A percentile compares a stretch with the other conserved stretches of the same genome.
Conservation (phyloP, 2,888 invertebrate genomes). For the Tetragnatha montana region DNA sequence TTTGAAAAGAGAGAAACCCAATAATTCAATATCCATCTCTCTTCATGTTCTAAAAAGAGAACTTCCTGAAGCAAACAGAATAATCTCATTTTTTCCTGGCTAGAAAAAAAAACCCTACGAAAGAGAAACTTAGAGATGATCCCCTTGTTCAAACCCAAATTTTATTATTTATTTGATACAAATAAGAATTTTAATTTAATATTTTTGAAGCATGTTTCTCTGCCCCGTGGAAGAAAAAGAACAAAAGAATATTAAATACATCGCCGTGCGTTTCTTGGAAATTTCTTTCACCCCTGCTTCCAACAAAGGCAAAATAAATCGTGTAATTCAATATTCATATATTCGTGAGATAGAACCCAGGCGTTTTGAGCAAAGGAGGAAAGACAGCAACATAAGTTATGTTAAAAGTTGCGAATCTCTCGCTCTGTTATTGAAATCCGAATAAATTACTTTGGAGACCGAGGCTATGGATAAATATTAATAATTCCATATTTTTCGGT, state of each 20-base stretch:
- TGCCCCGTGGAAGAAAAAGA: background rate
- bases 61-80: background rate
- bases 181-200: conserved; percentile 30
- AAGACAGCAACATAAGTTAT: background rate
- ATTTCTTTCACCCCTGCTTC: conserved; percentile 3
- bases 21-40: background rate
- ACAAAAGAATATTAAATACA: background rate
- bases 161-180: conserved; percentile 28
- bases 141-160: conserved; percentile 18
- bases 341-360: conserved; percentile 31
- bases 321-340: conserved; percentile 37
- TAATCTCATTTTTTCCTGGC: background rate
- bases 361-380: background rate
- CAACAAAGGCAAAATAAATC: conserved; percentile 25
- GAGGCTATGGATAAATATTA: background rate
- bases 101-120: background rate
- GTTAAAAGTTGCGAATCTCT: background rate
- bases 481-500: background rate
- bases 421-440: background rate
- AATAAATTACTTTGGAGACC: background rate
- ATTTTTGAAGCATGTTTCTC: conserved; percentile 32
- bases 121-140: background rate
- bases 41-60: background rate
- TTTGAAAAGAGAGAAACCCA: background rate
- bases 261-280: conserved; percentile 11